Conservation (phyloP, 2,888 invertebrate species). For the Dastarcus helophoroides region DNA sequence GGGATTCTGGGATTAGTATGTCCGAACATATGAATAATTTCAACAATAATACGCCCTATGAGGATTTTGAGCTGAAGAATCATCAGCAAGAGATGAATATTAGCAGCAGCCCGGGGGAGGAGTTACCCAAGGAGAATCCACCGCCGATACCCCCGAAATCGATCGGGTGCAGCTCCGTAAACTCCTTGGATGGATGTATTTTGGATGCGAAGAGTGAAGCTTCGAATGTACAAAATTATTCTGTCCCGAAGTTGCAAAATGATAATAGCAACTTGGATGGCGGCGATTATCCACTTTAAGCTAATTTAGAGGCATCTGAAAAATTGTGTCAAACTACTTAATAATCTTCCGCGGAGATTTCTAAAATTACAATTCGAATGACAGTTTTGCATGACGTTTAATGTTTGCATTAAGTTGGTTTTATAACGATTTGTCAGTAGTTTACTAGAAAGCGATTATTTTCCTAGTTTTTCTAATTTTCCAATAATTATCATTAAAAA, state of each 20-base stretch:
- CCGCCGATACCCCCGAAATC: constrained; percentile 34
- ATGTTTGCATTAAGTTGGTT: no score
- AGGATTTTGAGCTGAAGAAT: constrained; percentile 32
- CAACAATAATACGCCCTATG: constrained; percentile 34
- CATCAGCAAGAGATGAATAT: constrained; percentile 35
- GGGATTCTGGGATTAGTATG: constrained; percentile 44
- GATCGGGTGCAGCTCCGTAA: constrained; percentile 3
- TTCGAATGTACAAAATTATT: constrained; percentile 32
- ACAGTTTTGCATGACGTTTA: no score
- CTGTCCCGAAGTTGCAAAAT: constrained; percentile 30
- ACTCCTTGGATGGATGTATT: neutral
- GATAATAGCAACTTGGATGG: constrained; percentile 20
- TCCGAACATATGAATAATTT: constrained; percentile 35
- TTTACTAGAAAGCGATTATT: no score
- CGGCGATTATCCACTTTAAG: constrained; percentile 14
- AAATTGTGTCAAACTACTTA: no score
- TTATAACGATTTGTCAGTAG: no score
- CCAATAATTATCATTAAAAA: no score
- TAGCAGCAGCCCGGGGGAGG: constrained; percentile 26
- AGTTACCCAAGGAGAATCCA: constrained; percentile 30
- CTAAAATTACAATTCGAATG: no score
- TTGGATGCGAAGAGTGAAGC: constrained; percentile 1
- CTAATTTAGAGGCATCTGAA: no score
- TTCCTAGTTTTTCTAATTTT: no score
- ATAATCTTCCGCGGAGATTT: no score